Conservation (phyloP, 2,797 vertebrate genomes). For the Microchirus variegatus region DNA sequence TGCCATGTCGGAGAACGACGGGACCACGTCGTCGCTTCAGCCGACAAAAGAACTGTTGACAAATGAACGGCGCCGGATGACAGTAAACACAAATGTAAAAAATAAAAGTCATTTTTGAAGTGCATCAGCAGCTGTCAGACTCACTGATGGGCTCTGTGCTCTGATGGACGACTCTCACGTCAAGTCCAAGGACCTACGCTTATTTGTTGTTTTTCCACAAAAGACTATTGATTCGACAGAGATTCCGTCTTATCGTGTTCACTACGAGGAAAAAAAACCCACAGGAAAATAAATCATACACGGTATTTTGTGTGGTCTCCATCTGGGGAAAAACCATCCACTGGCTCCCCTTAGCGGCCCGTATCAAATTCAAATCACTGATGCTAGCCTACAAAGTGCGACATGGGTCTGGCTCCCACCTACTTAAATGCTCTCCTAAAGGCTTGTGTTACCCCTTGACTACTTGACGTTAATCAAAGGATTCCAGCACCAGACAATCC, state of each 20-base stretch:
- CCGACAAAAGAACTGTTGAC: constrained; percentile 10
- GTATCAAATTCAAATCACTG: too few species aligned
- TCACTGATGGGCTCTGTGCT: constrained; percentile 11
- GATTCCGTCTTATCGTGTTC: not conserved
- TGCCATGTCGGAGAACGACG: not conserved
- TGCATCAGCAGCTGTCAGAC: constrained; percentile 8
- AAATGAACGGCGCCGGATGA: not conserved
- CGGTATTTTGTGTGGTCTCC: not conserved
- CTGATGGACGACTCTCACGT: constrained; percentile 2
- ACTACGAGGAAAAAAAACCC: not conserved
- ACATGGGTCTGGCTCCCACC: too few species aligned
- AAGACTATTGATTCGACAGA: constrained; percentile 10
- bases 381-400: too few species aligned
- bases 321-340: too few species aligned
- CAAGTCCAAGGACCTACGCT: not conserved
- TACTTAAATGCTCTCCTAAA: too few species aligned
- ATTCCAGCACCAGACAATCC: too few species aligned
- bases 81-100: not conserved
- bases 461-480: too few species aligned
- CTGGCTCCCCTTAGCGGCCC: too few species aligned
- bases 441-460: too few species aligned
- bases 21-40: not conserved
- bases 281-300: too few species aligned
- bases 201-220: not conserved
- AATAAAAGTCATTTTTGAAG: constrained; percentile 9